Evolutionary conservation across 2,113 vertebrate genomes (phyloP).

Genomic region (Tupaia chinensis): DNA sequence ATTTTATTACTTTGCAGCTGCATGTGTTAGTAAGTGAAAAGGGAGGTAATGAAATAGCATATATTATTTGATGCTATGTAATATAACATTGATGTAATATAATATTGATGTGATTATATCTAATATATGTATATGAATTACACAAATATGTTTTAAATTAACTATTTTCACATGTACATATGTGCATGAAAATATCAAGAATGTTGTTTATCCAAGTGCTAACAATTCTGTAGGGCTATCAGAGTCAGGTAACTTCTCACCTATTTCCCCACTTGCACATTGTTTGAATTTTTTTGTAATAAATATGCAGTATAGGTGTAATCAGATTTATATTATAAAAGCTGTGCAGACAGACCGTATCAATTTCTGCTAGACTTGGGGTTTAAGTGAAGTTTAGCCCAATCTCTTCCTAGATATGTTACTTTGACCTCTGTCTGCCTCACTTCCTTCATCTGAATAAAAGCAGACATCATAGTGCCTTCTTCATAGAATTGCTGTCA

Average conservation of each 20-base stretch:
- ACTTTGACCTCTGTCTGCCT: background rate
- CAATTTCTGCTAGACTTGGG: background rate
- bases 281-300: conserved; percentile 22
- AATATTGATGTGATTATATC: background rate
- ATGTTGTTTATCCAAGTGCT: background rate
- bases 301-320: background rate
- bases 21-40: conserved; percentile 15
- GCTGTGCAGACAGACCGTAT: background rate
- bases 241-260: background rate
- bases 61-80: background rate
- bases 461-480: background rate
- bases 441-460: conserved; percentile 51
- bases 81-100: background rate
- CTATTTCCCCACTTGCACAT: background rate
- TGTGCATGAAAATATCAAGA: background rate
- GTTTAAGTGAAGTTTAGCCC: background rate
- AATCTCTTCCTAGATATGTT: background rate
- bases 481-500: background rate
- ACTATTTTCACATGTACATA: background rate
- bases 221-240: background rate
- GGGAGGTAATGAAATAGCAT: background rate
- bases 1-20: conserved; percentile 5
- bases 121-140: background rate
- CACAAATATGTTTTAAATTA: background rate
- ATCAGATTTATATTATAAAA: conserved; percentile 44